Evolutionary conservation across 2,797 vertebrate species (phyloP), one percentile per base, ranked within the genome.

Genomic region (Phrynocephalus guinanensis): DNA sequence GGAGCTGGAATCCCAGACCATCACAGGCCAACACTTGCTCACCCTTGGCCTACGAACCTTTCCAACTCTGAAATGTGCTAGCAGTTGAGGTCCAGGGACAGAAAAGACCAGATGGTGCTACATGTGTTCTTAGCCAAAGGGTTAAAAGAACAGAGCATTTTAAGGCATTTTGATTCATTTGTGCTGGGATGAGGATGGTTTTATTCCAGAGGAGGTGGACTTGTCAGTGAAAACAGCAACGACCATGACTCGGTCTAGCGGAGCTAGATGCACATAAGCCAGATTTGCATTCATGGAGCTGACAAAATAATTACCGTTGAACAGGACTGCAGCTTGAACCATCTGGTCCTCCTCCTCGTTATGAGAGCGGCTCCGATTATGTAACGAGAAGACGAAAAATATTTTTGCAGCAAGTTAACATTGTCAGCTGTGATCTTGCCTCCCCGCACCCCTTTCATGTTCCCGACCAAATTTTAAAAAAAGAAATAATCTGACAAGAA

Each of bases 291-390:
- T 52, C n/a, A 33, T 8, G 1, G 24, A 33, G 26, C 20, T 60
- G 26, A 13, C 38, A 88, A 73, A 30, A 70, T 28, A 56, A 44
- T 85, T 67, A 38, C 26, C 9, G 15, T 50, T 50, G 16, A 26
- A 16, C 70, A 22, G 78, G 48, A 28, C n/a, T 1, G 79, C 82
- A 94, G 90, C 86, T 86, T 91, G 48, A 88, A 88, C 95, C 95
- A 96, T 96, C 94, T 96, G 95, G 91, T 95, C 95, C 16, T 0
- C 95, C 92, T 93, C 91, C 94, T 95, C 93, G 90, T 86, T 85
- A 91, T 28, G 79, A 94, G 92, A 91, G 92, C 91, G 68, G 63
- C 87, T 91, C 88, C 81, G 85, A 52, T 93, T 93, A 88, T 92
- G 93, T 84, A 96, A 94, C 85, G 83, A 88, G 93, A 48, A 93